A percentile compares a stretch with the other conserved stretches of the same genome.
phyloP scores from a whole-genome alignment of 1,140 invertebrate species.

The Caenorhabditis elegans region WBcel235 BX284604.4:3038501-3039000 shows the following conservation, averaged over 20 bases:
- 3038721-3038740: slow-evolving; percentile 30
- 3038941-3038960: too few species aligned
- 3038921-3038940: too few species aligned
- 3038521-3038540: slow-evolving; percentile 21
- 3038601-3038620: neutral
- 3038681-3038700: slow-evolving; percentile 22
- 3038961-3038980: neutral
- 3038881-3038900: neutral
- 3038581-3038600: too few species aligned
- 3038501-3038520: slow-evolving; percentile 42
- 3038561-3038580: too few species aligned
- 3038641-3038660: slow-evolving; percentile 14
- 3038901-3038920: neutral
- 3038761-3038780: neutral
- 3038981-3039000: slow-evolving; percentile 20
- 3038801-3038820: slow-evolving; percentile 20
- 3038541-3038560: slow-evolving; percentile 10
- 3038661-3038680: slow-evolving; percentile 36
- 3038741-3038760: slow-evolving; percentile 41
- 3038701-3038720: slow-evolving; percentile 19
- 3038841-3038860: slow-evolving; percentile 25
- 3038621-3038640: neutral
- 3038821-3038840: neutral
- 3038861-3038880: neutral
- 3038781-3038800: neutral